Evolutionary conservation across 2,113 vertebrate species (phyloP).

Genomic region (Bos javanicus): DNA sequence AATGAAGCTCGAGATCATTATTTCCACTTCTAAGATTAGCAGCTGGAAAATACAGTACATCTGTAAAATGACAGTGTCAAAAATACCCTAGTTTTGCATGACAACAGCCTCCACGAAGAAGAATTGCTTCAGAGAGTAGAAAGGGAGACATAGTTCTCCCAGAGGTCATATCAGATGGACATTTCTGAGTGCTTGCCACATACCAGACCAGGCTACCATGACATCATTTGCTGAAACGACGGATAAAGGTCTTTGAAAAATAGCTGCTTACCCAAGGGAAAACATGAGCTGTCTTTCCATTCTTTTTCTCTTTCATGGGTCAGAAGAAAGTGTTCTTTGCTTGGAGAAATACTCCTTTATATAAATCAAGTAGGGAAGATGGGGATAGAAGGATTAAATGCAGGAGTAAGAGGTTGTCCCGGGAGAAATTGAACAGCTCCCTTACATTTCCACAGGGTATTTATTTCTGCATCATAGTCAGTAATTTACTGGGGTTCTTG

Average conservation of each 20-base stretch:
- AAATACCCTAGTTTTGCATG: not conserved
- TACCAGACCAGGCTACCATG: not conserved
- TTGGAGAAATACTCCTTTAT: not conserved
- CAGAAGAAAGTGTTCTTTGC: conserved; percentile 24
- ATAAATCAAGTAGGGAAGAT: not conserved
- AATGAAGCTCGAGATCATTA: not conserved
- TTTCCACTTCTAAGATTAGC: conserved; percentile 29
- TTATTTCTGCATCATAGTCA: not conserved
- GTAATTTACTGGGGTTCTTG: not conserved
- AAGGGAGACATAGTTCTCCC: not conserved
- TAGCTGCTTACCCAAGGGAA: not conserved
- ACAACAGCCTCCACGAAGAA: not conserved
- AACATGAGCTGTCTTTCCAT: not conserved
- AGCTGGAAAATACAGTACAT: conserved; percentile 7
- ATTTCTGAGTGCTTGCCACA: too few relatives aligned
- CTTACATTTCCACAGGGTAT: not conserved
- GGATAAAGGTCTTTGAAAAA: not conserved
- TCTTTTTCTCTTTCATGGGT: not conserved
- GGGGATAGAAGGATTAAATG: not conserved
- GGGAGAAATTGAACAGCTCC: not conserved
- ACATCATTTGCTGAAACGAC: not conserved
- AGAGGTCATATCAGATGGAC: not conserved
- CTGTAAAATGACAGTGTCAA: not conserved
- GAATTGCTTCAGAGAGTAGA: not conserved
- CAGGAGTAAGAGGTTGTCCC: not conserved